Base-by-base conservation (phyloP, 2,888 invertebrate genomes). In the Apamea epomidion region DNA sequence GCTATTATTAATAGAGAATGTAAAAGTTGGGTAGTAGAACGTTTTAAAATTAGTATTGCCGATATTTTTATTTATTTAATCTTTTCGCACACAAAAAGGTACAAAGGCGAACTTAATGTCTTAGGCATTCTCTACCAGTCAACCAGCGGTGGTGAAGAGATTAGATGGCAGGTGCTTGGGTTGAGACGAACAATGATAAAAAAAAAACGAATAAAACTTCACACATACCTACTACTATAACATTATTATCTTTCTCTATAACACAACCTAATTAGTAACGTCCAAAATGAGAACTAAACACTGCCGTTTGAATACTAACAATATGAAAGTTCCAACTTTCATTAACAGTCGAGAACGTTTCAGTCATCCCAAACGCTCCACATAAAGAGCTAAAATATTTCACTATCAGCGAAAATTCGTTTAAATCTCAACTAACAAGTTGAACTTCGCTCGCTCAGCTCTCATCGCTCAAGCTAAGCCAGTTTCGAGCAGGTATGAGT, bases 371-470 rank as follows among this genome's bases (percentile, higher is more conserved):
- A 80, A 81, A 80, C 25, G 76, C 25, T 80, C 72, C 73, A 77
- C 78, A 81, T 86, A 89, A 83, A 83, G 83, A 77, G 89, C 75
- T 83, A 73, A 87, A 89, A 83, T 68, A 80, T 81, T 88, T 70
- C 78, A 75, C 74, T 74, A 80, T 87, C 70, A 83, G 77, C 73
- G 79, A 76, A 85, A 87, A 89, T 87, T 87, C 88, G 78, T 83
- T 88, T 85, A 87, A 88, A 89, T 83, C 85, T 85, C 82, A 77
- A 87, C 83, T 86, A 88, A 88, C 87, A 82, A 87, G 88, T 86
- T 82, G 74, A 89, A 89, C 79, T 89, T 80, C 16, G 71, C 83
- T 85, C 71, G 83, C 79, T 82, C 85, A 83, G 82, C 76, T 65
- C 80, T 79, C 74, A 77, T 80, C 82, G 84, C 80, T 90, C 83